phyloP scores from a whole-genome alignment of 2,888 invertebrate species.

The Diplolepis rosae region DNA sequence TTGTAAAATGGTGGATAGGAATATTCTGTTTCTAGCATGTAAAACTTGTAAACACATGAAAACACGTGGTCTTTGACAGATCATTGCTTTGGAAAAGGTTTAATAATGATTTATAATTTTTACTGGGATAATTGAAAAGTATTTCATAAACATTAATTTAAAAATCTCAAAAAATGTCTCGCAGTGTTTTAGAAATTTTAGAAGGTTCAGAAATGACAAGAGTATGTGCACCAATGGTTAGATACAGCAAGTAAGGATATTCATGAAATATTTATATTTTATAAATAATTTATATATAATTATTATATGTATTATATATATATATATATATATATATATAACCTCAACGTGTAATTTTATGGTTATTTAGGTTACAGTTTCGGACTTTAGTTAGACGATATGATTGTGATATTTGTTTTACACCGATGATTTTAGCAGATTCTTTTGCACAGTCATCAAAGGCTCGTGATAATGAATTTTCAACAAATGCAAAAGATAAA shows the following conservation, averaged over 20 bases:
- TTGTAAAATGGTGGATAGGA: background rate
- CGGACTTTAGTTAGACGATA: constrained; percentile 85
- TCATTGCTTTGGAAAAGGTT: background rate
- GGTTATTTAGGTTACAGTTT: constrained; percentile 88
- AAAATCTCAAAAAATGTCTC: background rate
- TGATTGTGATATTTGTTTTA: constrained; percentile 91
- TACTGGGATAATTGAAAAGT: background rate
- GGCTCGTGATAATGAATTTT: constrained; percentile 89
- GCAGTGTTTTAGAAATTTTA: constrained; percentile 80
- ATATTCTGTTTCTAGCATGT: too few species aligned
- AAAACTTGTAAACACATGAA: background rate
- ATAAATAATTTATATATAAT: background rate
- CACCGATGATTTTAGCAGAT: constrained; percentile 97
- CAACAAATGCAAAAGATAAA: constrained; percentile 82
- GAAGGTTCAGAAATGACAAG: constrained; percentile 77
- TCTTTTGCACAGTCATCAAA: constrained; percentile 92
- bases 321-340: background rate
- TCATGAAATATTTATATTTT: constrained; percentile 4
- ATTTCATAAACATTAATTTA: background rate
- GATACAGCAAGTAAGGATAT: constrained; percentile 86
- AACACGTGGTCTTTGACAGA: background rate
- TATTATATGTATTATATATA: background rate
- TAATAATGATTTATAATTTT: background rate
- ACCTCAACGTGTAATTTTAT: too few species aligned
- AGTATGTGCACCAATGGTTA: constrained; percentile 96